Evolutionary conservation across 2,113 vertebrate genomes (phyloP).

Genomic region (Anguilla japonica): DNA sequence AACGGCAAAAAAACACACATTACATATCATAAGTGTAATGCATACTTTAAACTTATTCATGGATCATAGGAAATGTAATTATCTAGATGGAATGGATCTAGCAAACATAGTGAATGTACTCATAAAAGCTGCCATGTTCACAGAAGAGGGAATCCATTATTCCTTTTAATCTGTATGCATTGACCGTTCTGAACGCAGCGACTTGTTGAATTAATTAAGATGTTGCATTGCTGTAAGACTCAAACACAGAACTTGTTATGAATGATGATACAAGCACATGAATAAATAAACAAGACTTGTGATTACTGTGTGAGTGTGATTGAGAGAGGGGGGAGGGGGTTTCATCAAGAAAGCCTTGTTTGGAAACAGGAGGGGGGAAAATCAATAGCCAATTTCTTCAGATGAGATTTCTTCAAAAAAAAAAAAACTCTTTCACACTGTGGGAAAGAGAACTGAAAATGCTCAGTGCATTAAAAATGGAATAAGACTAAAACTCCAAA

Average conservation of each 20-base stretch:
- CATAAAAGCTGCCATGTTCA: too few relatives aligned
- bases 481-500: neutral
- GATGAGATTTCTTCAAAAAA: neutral
- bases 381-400: constrained; percentile 67
- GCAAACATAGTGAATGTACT: too few relatives aligned
- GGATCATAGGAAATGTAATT: too few relatives aligned
- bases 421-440: neutral
- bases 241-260: neutral
- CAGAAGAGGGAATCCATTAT: too few relatives aligned
- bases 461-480: neutral
- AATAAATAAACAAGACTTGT: constrained; percentile 28
- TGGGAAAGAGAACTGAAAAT: neutral
- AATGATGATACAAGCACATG: neutral
- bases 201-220: too few relatives aligned
- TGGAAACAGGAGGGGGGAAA: constrained; percentile 49
- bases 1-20: too few relatives aligned
- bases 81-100: too few relatives aligned
- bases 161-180: too few relatives aligned
- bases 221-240: neutral
- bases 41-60: too few relatives aligned
- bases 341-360: constrained; percentile 44
- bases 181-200: too few relatives aligned
- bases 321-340: constrained; percentile 27
- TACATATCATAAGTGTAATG: too few relatives aligned
- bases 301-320: constrained; percentile 50